These are phyloP conservation scores for Cheilosia pagana DNA, from an alignment of 2,888 invertebrate genomes.

Conservation along the genomic window DNA sequence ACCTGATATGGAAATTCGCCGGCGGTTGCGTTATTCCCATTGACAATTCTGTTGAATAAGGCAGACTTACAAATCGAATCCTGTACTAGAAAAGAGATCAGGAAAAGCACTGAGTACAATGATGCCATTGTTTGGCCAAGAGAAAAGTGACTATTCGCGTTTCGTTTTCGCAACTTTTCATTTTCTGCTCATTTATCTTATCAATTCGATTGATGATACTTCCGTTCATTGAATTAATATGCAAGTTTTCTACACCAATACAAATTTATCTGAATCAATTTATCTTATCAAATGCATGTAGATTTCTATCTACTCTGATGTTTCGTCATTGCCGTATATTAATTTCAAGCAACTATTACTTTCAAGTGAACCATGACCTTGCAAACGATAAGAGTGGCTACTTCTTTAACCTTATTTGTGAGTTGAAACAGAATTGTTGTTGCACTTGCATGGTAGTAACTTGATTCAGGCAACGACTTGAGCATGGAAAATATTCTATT, in stretches of 20 bases:
- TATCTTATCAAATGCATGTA: slow-evolving; percentile 27
- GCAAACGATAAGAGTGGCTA: no score
- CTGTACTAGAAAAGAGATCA: slow-evolving; percentile 6
- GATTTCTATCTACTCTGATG: background rate
- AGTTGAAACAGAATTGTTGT: no score
- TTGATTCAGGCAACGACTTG: no score
- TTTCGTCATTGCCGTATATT: no score
- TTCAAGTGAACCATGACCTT: no score
- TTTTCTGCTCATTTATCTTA: slow-evolving; percentile 42
- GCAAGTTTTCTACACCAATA: slow-evolving; percentile 11
- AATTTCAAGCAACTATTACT: no score
- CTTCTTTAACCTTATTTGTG: no score
- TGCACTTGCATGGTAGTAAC: no score
- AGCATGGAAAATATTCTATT: no score
- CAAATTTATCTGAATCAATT: slow-evolving; percentile 2
- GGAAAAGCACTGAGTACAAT: background rate
- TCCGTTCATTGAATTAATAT: slow-evolving; percentile 21
- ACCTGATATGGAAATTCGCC: slow-evolving; percentile 81
- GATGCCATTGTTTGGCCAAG: slow-evolving; percentile 30
- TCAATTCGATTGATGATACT: slow-evolving; percentile 18
- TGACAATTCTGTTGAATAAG: slow-evolving; percentile 79
- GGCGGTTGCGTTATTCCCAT: slow-evolving; percentile 79
- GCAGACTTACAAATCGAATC: slow-evolving; percentile 8
- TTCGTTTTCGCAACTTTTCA: background rate
- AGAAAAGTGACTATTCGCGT: slow-evolving; percentile 9